Evolutionary conservation across 1,140 invertebrate genomes (phyloP), one percentile per base, ranked within the genome.

Genomic region (Temnothorax curvispinosus): DNA sequence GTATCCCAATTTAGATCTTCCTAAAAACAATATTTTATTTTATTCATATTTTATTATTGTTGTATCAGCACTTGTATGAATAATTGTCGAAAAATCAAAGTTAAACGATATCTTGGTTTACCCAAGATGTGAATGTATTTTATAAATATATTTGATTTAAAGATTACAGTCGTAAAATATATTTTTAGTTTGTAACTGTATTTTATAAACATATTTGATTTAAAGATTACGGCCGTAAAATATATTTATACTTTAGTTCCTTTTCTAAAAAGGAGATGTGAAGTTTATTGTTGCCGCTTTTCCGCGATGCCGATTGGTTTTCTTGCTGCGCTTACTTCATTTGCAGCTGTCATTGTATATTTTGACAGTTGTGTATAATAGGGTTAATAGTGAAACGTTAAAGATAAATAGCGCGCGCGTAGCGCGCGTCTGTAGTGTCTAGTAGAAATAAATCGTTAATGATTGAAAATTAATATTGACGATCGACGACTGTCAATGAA

Each of bases 361-460:
- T n/a, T n/a, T n/a, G n/a, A n/a, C n/a, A n/a, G n/a, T n/a, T n/a
- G n/a, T n/a, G n/a, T n/a, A n/a, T n/a, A n/a, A n/a, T n/a, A n/a
- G n/a, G n/a, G n/a, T n/a, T n/a, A n/a, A n/a, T n/a, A n/a, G n/a
- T n/a, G n/a, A n/a, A n/a, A n/a, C n/a, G n/a, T n/a, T n/a, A n/a
- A n/a, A n/a, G n/a, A n/a, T n/a, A n/a, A n/a, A n/a, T n/a, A n/a
- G n/a, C n/a, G n/a, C n/a, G n/a, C n/a, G n/a, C n/a, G n/a, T n/a
- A n/a, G n/a, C n/a, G n/a, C n/a, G n/a, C n/a, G n/a, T n/a, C n/a
- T n/a, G n/a, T n/a, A n/a, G n/a, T n/a, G n/a, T n/a, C n/a, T n/a
- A n/a, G n/a, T 82, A 60, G 11, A n/a, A 15, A 60, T 60, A 52
- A 54, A 74, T 35, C 65, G 9, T 58, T 27, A 84, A 18, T 58